These are phyloP conservation scores for Terebella lapidaria DNA, from an alignment of 2,888 invertebrate species.

Conservation along the genomic window DNA sequence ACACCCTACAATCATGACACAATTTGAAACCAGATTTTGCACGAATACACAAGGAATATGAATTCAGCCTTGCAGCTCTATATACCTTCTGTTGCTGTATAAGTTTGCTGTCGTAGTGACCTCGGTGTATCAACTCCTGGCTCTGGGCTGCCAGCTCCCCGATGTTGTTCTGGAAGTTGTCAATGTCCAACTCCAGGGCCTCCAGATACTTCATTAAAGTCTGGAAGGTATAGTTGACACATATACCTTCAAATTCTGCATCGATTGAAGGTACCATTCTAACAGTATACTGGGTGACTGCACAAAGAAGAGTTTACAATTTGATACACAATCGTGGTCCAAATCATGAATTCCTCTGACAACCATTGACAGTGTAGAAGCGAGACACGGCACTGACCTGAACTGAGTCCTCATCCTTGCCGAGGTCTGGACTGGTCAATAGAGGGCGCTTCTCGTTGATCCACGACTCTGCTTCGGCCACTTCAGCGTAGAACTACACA, in stretches of 20 bases:
- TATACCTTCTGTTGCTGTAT: constrained; percentile 57
- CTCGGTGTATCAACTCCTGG: constrained; percentile 63
- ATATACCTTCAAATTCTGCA: background rate
- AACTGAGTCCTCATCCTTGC: constrained; percentile 89
- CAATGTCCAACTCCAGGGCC: constrained; percentile 74
- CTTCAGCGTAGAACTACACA: constrained; percentile 25
- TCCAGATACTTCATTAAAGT: constrained; percentile 75
- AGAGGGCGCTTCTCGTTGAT: constrained; percentile 77
- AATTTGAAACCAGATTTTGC: too few species aligned
- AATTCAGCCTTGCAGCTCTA: too few species aligned
- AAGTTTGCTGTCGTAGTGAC: constrained; percentile 75
- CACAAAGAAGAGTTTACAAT: too few species aligned
- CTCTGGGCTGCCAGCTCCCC: constrained; percentile 68
- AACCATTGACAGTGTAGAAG: too few species aligned
- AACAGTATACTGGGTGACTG: too few species aligned
- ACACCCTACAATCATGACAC: too few species aligned
- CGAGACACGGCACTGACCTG: too few species aligned
- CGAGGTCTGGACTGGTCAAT: constrained; percentile 65
- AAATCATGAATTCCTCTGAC: too few species aligned
- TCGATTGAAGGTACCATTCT: too few species aligned
- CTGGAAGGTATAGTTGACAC: constrained; percentile 21
- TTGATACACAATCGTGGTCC: too few species aligned
- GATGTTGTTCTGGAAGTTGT: constrained; percentile 67
- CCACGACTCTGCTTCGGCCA: constrained; percentile 83
- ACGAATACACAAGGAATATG: too few species aligned